phyloP scores from a whole-genome alignment of 1,140 invertebrate species.

The Oncopodura yosiiana region DNA sequence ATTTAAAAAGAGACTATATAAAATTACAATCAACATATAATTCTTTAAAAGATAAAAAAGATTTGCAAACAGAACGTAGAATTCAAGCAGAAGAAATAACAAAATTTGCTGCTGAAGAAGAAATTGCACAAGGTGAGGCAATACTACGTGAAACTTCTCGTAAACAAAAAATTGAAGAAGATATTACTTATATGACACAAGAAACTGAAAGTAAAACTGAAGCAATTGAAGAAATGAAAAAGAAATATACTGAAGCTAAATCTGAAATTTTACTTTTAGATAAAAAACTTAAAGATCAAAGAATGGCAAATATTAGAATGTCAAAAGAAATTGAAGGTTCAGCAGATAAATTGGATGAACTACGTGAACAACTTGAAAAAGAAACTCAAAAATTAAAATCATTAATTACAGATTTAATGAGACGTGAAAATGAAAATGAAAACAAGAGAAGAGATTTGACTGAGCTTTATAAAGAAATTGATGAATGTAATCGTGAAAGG shows the following conservation, averaged over 20 bases:
- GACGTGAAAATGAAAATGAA: conserved; percentile 5
- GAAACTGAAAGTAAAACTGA: neutral
- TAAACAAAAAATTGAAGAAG: conserved; percentile 14
- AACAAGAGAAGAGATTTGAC: conserved; percentile 16
- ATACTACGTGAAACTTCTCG: conserved; percentile 10
- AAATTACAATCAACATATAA: neutral
- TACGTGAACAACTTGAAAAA: neutral
- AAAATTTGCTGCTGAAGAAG: conserved; percentile 14
- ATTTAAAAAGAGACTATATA: conserved; percentile 3
- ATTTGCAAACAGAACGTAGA: conserved; percentile 4
- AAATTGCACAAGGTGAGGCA: conserved; percentile 12
- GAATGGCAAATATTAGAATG: neutral
- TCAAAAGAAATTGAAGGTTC: neutral
- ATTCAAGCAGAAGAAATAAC: conserved; percentile 6
- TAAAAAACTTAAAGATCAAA: conserved; percentile 3
- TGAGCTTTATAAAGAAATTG: conserved; percentile 11
- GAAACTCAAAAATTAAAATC: neutral
- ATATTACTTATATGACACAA: conserved; percentile 5
- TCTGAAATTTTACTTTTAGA: conserved; percentile 15
- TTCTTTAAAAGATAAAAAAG: conserved; percentile 1
- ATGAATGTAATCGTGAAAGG: conserved; percentile 5
- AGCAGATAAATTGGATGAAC: neutral
- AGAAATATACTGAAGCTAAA: neutral
- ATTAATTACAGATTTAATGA: conserved; percentile 3
- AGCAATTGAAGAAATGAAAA: conserved; percentile 1